Conservation (phyloP, 2,113 vertebrate genomes). For the Vulpes ferrilata region DNA sequence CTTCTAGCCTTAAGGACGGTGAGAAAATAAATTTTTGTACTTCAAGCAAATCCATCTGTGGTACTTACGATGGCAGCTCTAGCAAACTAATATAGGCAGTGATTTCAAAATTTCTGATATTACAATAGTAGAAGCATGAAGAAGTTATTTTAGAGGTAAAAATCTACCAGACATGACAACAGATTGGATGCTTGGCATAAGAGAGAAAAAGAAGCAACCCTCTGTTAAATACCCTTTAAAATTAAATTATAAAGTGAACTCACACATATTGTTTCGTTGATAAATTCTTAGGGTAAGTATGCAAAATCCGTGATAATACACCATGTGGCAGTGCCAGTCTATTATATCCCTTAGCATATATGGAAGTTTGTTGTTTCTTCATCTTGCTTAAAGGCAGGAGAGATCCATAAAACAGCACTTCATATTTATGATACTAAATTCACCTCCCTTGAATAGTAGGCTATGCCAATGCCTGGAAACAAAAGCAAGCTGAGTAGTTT, state of each 20-base stretch:
- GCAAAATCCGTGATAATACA: neutral
- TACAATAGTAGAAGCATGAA: neutral
- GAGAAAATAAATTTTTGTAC: neutral
- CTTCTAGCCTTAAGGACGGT: neutral
- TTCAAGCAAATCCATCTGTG: neutral
- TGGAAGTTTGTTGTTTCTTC: conserved; percentile 40
- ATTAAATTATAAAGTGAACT: neutral
- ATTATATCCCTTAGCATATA: conserved; percentile 43
- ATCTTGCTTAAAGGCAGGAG: conserved; percentile 61
- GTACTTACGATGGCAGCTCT: neutral
- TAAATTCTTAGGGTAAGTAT: neutral
- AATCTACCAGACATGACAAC: neutral
- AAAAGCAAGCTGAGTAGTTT: conserved; percentile 62
- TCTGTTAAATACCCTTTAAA: conserved; percentile 2
- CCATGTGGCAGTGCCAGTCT: neutral
- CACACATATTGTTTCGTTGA: neutral
- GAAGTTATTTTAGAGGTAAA: neutral
- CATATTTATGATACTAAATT: conserved; percentile 22
- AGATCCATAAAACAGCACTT: conserved; percentile 64
- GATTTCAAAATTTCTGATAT: neutral
- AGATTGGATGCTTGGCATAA: neutral
- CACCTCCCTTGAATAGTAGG: conserved; percentile 23
- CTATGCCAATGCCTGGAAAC: conserved; percentile 65
- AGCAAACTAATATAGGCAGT: neutral
- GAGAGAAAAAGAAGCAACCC: neutral